These are phyloP conservation scores for Sclerodermus sp. DNA, from an alignment of 2,888 invertebrate species.

Conservation along the genomic window DNA sequence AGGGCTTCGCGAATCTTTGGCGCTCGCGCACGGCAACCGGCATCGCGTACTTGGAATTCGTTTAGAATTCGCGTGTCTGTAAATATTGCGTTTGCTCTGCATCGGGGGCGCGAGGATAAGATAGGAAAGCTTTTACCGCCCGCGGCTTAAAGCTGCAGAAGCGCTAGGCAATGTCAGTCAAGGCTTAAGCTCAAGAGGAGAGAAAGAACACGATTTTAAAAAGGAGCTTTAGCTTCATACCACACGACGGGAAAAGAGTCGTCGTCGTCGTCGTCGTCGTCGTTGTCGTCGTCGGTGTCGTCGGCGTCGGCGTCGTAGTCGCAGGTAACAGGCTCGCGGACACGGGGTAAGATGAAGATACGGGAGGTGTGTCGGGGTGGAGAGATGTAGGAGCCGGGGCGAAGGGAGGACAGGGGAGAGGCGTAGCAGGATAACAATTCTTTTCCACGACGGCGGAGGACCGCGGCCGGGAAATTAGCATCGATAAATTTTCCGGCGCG, in stretches of 20 bases:
- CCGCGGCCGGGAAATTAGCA: constrained; percentile 56
- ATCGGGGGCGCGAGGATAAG: too few species aligned
- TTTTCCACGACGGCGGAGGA: constrained; percentile 40
- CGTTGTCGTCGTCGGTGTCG: too few species aligned
- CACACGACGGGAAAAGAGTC: constrained; percentile 15
- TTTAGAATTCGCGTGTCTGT: too few species aligned
- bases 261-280: too few species aligned
- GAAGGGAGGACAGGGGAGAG: constrained; percentile 17
- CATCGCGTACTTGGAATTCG: too few species aligned
- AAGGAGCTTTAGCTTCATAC: constrained; percentile 26
- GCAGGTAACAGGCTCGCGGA: constrained; percentile 28
- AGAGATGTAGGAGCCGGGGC: constrained; percentile 11
- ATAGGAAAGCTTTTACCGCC: background rate
- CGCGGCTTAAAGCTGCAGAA: background rate
- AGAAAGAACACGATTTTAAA: constrained; percentile 25
- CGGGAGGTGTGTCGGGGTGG: constrained; percentile 3
- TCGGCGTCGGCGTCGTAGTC: too few species aligned
- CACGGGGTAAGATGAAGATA: constrained; percentile 32
- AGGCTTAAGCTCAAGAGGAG: constrained; percentile 17
- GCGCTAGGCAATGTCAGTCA: constrained; percentile 20
- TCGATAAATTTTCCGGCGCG: constrained; percentile 55
- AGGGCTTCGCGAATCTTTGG: too few species aligned
- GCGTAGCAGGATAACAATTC: constrained; percentile 41
- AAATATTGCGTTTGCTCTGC: too few species aligned
- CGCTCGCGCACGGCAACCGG: too few species aligned